Evolutionary conservation across 2,888 invertebrate genomes (phyloP).

Genomic region (Xanthia icteritia): DNA sequence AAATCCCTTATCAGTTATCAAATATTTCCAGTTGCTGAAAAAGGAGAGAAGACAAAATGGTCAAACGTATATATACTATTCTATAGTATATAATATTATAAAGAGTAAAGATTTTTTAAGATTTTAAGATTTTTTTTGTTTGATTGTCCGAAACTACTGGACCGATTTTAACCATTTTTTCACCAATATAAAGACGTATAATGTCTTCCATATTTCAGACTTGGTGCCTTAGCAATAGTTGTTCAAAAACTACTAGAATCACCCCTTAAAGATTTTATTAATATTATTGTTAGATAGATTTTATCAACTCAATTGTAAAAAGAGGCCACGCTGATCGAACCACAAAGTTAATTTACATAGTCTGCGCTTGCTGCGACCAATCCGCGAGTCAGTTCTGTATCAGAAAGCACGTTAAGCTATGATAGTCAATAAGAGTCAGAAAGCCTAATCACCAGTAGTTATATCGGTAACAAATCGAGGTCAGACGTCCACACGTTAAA

Average conservation of each 20-base stretch:
- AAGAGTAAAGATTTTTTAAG: too few relatives aligned
- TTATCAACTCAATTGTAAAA: constrained; percentile 6
- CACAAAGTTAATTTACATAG: constrained; percentile 23
- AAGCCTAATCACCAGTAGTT: background rate
- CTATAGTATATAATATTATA: too few relatives aligned
- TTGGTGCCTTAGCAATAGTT: background rate
- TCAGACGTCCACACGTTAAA: background rate
- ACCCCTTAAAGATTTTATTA: background rate
- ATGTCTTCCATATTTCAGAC: background rate
- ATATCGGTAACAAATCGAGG: constrained; percentile 4
- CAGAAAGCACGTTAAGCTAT: background rate
- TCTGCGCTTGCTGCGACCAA: too few relatives aligned
- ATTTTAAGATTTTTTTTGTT: too few relatives aligned
- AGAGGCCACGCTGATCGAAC: background rate
- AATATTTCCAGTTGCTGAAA: background rate
- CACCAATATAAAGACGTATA: background rate
- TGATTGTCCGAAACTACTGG: too few relatives aligned
- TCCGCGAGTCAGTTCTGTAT: background rate
- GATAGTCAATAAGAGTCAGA: background rate
- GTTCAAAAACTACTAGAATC: background rate
- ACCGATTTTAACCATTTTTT: too few relatives aligned
- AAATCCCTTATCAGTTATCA: background rate
- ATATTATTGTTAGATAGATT: constrained; percentile 1
- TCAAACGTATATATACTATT: too few relatives aligned
- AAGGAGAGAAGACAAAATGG: background rate